Evolutionary conservation across 2,888 invertebrate species (phyloP).

Genomic region (Ommatoiulus sabulosus): DNA sequence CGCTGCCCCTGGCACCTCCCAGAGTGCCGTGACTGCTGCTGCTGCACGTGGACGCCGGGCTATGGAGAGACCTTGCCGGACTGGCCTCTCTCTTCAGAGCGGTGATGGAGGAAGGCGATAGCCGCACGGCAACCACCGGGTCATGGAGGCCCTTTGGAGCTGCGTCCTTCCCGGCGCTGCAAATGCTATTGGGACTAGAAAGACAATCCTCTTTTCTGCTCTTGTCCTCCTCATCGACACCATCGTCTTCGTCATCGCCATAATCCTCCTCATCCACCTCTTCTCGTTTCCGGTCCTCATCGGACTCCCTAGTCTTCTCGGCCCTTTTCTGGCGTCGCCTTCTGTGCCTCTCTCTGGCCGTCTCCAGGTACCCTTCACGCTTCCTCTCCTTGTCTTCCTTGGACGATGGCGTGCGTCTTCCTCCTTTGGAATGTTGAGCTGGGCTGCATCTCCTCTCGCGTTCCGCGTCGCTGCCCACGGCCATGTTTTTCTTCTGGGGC

Average conservation of each 20-base stretch:
- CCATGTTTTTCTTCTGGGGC: not conserved
- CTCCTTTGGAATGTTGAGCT: conserved; percentile 53
- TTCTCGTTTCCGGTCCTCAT: not conserved
- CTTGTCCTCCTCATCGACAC: conserved; percentile 51
- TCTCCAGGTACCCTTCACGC: not conserved
- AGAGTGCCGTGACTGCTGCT: conserved; percentile 48
- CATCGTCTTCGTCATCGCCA: conserved; percentile 39
- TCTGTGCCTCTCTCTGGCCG: not conserved
- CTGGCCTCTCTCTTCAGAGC: conserved; percentile 47
- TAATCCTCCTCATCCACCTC: conserved; percentile 24
- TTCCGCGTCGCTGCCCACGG: not conserved
- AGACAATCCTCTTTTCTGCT: conserved; percentile 46
- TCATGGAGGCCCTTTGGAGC: not conserved
- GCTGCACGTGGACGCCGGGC: conserved; percentile 56
- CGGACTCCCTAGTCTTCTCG: not conserved
- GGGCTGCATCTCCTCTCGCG: conserved; percentile 5
- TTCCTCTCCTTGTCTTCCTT: conserved; percentile 29
- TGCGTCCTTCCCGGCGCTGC: not conserved
- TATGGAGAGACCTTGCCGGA: conserved; percentile 52
- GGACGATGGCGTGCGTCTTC: conserved; percentile 25
- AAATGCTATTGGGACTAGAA: not conserved
- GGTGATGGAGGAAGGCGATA: conserved; percentile 53
- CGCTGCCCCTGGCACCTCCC: conserved; percentile 70
- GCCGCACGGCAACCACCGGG: not conserved
- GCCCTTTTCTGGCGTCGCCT: not conserved